Evolutionary conservation across 2,113 vertebrate species (phyloP), one percentile per base, ranked within the genome.

Genomic region (Benitochromis conjunctus): DNA sequence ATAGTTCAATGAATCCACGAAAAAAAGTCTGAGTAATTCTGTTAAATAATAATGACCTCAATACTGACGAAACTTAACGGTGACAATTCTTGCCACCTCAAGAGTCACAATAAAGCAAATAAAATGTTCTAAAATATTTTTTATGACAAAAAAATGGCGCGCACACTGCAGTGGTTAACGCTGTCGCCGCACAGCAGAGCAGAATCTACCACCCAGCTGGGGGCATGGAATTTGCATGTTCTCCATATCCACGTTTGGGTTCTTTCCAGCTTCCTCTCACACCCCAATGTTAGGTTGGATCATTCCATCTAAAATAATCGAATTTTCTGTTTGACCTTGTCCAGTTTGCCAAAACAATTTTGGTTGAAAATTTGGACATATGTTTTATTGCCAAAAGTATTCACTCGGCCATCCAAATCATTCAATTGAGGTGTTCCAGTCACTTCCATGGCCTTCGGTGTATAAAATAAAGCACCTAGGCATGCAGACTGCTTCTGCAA

Each of bases 11-110:
- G 46, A 48, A 6, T 46, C 46, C 6, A 0, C 6, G 14, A 48
- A 29, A 29, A 29, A 16, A 48, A 48, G 0, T 13, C 11, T 66
- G 36, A 66, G 36, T 41, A 14, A 24, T 24, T 41, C 36, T 24
- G n/a, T 41, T 43, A 69, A 69, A 43, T 43, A 14, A 69, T 24
- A 43, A 24, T 69, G 36, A 69, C 36, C 7, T 69, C 62, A 24
- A 24, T 9, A 69, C 36, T 43, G n/a, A 69, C 0, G 2, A 43
- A 43, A 43, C 6, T 24, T 41, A 69, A 66, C 12, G 0, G 1
- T 41, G 0, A 62, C 9, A 3, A 60, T 19, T 60, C 57, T 10
- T 60, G 11, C 60, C 0, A 29, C 7, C 56, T 9, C 24, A 57
- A 57, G 0, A 29, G 56, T 2, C 34, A 38, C 19, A 38, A 69